Conservation (phyloP, 2,888 invertebrate species). For the Epirrhoe alternata region DNA sequence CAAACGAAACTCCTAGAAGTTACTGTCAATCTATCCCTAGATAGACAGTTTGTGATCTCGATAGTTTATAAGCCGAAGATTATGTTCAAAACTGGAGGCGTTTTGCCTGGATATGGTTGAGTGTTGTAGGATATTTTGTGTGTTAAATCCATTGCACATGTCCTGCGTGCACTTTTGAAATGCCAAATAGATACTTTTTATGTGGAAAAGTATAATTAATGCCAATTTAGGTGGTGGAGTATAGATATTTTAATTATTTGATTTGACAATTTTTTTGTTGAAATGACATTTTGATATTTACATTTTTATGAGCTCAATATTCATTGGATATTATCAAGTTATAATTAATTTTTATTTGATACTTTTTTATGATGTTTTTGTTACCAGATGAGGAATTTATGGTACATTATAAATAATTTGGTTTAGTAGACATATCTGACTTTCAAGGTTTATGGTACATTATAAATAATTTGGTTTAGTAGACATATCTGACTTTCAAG, state of each 20-base stretch:
- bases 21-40: slow-evolving; percentile 64
- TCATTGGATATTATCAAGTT: background rate
- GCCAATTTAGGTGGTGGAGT: background rate
- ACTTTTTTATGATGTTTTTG: background rate
- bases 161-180: slow-evolving; percentile 12
- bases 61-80: slow-evolving; percentile 60
- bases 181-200: background rate
- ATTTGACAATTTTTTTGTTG: background rate
- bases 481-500: too few species aligned
- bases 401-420: too few species aligned
- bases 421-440: too few species aligned
- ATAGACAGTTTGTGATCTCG: slow-evolving; percentile 66
- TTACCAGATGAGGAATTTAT: background rate
- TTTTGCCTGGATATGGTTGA: slow-evolving; percentile 37
- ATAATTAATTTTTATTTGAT: background rate
- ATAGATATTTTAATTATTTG: background rate
- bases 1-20: slow-evolving; percentile 59
- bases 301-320: background rate
- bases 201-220: background rate
- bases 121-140: background rate
- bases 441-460: too few species aligned
- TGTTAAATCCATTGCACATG: slow-evolving; percentile 10
- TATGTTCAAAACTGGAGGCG: slow-evolving; percentile 35
- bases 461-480: too few species aligned
- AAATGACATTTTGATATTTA: background rate